phyloP scores from a whole-genome alignment of 2,113 vertebrate genomes.

The Tyto alba region DNA sequence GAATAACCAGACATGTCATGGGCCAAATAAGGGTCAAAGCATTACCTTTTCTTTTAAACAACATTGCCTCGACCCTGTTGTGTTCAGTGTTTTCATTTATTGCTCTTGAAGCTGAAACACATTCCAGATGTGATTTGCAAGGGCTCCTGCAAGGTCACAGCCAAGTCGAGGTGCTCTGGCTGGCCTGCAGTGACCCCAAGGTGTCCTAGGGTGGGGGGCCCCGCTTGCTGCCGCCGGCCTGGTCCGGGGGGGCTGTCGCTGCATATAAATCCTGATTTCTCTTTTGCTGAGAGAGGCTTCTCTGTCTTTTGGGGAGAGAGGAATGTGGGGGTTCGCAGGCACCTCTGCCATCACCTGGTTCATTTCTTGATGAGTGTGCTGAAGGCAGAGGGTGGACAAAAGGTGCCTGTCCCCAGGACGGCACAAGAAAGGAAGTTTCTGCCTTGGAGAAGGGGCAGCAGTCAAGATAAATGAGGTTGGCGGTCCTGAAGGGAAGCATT shows the following conservation, averaged over 20 bases:
- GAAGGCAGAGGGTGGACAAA: neutral
- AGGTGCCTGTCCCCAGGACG: neutral
- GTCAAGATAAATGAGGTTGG: neutral
- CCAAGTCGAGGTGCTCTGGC: constrained; percentile 57
- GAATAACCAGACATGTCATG: constrained; percentile 31
- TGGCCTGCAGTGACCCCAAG: constrained; percentile 53
- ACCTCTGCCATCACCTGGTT: neutral
- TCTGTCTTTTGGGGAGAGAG: neutral
- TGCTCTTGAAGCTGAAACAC: constrained; percentile 66
- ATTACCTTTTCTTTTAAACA: constrained; percentile 40
- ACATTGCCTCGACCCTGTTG: neutral
- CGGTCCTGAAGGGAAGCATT: neutral
- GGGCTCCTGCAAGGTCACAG: constrained; percentile 59
- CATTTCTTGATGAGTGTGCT: neutral
- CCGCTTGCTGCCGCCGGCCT: neutral
- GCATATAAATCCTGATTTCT: constrained; percentile 23
- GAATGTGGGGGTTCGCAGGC: neutral
- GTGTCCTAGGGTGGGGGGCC: constrained; percentile 26
- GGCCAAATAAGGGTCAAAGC: constrained; percentile 35
- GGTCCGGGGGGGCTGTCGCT: neutral
- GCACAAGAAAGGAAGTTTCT: neutral
- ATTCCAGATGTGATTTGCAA: constrained; percentile 71
- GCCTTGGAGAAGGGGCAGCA: neutral
- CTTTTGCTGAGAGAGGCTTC: neutral
- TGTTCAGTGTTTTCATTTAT: constrained; percentile 62